Conservation (phyloP, 2,797 vertebrate species). For the Enteromius trimaculatus region DNA sequence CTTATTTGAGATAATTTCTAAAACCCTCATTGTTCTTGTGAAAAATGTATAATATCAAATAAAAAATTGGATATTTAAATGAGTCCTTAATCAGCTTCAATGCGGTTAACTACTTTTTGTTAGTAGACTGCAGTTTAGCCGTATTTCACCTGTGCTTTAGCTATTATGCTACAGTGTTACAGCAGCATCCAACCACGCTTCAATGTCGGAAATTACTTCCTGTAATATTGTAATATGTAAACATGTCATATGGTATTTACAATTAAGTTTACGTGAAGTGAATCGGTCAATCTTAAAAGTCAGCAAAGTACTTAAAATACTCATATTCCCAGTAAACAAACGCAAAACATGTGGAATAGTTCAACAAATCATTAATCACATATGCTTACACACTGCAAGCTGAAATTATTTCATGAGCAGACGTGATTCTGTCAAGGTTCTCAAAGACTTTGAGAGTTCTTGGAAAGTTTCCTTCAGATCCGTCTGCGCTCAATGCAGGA, state of each 20-base stretch:
- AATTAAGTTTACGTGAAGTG: not conserved
- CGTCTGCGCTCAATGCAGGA: not conserved
- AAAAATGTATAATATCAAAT: no score
- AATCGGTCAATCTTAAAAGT: not conserved
- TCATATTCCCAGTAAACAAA: not conserved
- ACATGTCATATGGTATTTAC: not conserved
- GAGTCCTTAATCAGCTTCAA: not conserved
- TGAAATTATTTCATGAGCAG: slow-evolving; percentile 48
- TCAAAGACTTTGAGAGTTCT: no score
- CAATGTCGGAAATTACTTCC: not conserved
- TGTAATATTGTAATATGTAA: not conserved
- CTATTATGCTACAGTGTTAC: not conserved
- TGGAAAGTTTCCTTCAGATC: slow-evolving; percentile 30
- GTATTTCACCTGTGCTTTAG: not conserved
- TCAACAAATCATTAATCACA: slow-evolving; percentile 1
- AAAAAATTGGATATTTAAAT: no score
- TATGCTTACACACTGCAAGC: slow-evolving; percentile 28
- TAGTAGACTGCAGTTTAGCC: not conserved
- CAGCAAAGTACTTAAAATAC: not conserved
- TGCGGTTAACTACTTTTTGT: not conserved
- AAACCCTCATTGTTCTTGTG: no score
- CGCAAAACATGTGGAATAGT: not conserved
- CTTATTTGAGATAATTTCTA: no score
- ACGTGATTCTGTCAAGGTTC: slow-evolving; percentile 25
- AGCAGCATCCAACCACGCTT: not conserved